Evolutionary conservation across 1,140 invertebrate genomes (phyloP), one percentile per base, ranked within the genome.

Genomic region (Drosophila sucinea): DNA sequence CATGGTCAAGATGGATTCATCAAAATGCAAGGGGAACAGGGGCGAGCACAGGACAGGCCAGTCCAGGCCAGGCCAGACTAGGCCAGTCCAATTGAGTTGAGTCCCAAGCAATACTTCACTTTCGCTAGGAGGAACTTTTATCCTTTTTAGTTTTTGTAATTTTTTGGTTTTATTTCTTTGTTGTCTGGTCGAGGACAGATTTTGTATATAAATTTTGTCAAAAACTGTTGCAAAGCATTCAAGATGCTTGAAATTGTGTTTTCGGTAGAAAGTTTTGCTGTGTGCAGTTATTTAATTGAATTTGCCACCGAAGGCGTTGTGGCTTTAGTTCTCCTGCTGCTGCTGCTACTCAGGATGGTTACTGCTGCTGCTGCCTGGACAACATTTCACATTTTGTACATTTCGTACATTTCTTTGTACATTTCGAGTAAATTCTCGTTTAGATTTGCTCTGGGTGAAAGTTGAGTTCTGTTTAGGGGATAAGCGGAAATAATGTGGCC

Each of bases 211-310:
- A 87, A 86, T 86, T 87, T 79, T 86, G 79, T 86, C 82, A 87
- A 86, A 76, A 58, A 86, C 83, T 87, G 82, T 87, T 82, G 83
- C 82, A 73, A 87, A 74, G 63, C 75, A 82, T 82, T 87, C 83
- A 87, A 82, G 82, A 86, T 74, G 77, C 62, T 74, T 81, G 68
- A 67, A 70, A 76, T 76, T 70, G 41, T 79, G 69, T 82, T 71
- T 70, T 67, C 4, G 44, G 0, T 7, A 47, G 33, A 86, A 85
- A 84, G 51, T 87, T 86, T 77, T 79, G 5, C 73, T 51, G 23
- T 77, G 65, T 82, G 67, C 79, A 79, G 79, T 86, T 86, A 87
- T 86, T 86, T 86, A 87, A 86, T 86, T 86, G 83, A 86, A 89
- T 86, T 86, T 89, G 66, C 76, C 79, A 83, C 79, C 83, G 65